Conservation (phyloP, 2,113 vertebrate genomes). For the Cnemophilus loriae region DNA sequence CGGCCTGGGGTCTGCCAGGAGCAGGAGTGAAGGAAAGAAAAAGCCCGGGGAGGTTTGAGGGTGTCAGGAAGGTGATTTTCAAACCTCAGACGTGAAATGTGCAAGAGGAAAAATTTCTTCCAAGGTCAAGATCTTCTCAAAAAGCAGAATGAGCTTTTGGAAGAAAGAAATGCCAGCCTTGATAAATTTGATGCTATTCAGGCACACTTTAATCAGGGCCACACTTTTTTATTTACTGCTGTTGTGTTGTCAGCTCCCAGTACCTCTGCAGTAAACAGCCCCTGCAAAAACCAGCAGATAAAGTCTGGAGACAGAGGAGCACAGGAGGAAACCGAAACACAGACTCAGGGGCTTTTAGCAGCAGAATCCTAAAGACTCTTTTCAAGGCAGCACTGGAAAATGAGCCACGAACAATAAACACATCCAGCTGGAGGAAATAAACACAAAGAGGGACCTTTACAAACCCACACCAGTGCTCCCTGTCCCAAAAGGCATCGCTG, state of each 20-base stretch:
- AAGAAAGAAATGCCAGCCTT: background rate
- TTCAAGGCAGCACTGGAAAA: background rate
- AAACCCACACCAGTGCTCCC: fast-evolving
- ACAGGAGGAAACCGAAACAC: fast-evolving
- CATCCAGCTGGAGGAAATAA: background rate
- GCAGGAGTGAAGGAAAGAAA: background rate
- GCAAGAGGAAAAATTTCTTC: background rate
- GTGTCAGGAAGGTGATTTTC: background rate
- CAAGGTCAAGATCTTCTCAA: background rate
- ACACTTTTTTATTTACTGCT: background rate
- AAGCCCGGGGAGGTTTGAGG: background rate
- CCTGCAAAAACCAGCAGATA: background rate
- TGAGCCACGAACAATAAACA: background rate
- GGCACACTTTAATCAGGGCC: background rate
- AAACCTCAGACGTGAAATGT: background rate
- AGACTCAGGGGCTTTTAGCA: background rate
- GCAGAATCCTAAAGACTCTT: background rate
- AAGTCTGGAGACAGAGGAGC: background rate
- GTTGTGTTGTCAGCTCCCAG: background rate
- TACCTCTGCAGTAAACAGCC: background rate
- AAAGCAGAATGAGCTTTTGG: background rate
- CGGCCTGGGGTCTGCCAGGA: fast-evolving
- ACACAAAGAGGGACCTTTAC: background rate
- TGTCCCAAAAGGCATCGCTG: fast-evolving
- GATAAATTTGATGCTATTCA: background rate